Evolutionary conservation across 2,113 vertebrate genomes (phyloP).

Genomic region (Oncorhynchus nerka): DNA sequence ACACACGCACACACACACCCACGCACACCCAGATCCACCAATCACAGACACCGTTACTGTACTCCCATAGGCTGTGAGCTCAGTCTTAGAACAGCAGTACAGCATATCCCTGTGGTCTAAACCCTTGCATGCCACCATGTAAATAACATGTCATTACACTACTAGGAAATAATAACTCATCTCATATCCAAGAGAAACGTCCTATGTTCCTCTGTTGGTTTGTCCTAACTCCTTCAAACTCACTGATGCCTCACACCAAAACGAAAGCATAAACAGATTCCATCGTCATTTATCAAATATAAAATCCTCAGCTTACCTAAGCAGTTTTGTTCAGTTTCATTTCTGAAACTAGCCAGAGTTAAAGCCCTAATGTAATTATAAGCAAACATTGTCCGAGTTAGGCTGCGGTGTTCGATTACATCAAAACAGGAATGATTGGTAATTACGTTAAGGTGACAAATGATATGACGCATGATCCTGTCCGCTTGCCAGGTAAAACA

Average conservation of each 20-base stretch:
- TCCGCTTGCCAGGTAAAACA: conserved; percentile 61
- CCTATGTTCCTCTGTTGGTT: not conserved
- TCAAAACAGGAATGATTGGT: conserved; percentile 54
- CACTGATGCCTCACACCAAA: conserved; percentile 32
- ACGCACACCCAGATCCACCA: no score
- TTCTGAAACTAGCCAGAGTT: conserved; percentile 75
- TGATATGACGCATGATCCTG: conserved; percentile 46
- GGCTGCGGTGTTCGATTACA: conserved; percentile 50
- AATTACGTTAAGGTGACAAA: conserved; percentile 74
- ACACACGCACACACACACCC: no score
- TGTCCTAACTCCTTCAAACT: conserved; percentile 19
- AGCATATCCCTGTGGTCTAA: no score
- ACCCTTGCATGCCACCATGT: no score
- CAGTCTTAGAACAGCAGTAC: no score
- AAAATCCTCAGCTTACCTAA: conserved; percentile 56
- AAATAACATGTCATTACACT: not conserved
- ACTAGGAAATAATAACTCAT: conserved; percentile 41
- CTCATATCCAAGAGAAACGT: conserved; percentile 21
- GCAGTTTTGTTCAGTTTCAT: conserved; percentile 69
- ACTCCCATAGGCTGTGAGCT: no score
- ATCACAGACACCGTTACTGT: no score
- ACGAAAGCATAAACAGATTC: conserved; percentile 64
- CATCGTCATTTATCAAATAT: conserved; percentile 59
- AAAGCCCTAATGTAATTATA: conserved; percentile 62
- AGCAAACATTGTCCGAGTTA: conserved; percentile 59